Evolutionary conservation across 2,113 vertebrate genomes (phyloP).

Genomic region (Parotia lawesii): DNA sequence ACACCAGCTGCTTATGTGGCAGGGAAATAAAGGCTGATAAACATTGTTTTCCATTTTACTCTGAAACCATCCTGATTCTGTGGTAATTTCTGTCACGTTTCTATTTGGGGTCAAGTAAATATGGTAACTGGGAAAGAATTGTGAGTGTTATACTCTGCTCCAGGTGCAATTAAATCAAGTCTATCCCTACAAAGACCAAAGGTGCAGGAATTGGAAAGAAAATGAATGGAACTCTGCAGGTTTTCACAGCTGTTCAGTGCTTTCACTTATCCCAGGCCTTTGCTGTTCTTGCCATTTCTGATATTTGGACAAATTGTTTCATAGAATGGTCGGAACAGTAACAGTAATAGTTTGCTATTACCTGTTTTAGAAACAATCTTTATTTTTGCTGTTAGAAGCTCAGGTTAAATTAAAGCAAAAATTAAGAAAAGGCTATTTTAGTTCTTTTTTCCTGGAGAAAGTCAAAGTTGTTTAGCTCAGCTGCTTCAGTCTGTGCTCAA

Average conservation of each 20-base stretch:
- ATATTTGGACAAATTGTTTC: neutral
- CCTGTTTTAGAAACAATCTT: neutral
- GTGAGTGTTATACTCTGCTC: neutral
- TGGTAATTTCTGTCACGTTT: neutral
- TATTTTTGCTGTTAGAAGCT: neutral
- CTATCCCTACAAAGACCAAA: neutral
- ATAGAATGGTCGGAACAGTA: neutral
- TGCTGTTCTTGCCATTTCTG: neutral
- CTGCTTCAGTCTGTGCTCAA: neutral
- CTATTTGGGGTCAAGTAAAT: neutral
- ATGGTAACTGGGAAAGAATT: neutral
- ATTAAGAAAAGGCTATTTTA: neutral
- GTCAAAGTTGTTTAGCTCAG: neutral
- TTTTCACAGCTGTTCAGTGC: neutral
- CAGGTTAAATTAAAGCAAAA: neutral
- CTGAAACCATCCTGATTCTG: neutral
- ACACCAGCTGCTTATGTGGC: neutral
- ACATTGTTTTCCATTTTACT: neutral
- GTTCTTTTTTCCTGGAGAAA: neutral
- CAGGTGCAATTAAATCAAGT: neutral
- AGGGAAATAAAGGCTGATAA: neutral
- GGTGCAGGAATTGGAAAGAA: neutral
- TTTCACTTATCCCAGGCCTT: neutral
- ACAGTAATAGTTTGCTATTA: neutral
- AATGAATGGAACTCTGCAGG: neutral